A percentile compares a stretch with the other conserved stretches of the same genome.
These are phyloP conservation scores for Oryzias sinensis DNA, from an alignment of 2,797 vertebrate species.

Conservation along the genomic window DNA sequence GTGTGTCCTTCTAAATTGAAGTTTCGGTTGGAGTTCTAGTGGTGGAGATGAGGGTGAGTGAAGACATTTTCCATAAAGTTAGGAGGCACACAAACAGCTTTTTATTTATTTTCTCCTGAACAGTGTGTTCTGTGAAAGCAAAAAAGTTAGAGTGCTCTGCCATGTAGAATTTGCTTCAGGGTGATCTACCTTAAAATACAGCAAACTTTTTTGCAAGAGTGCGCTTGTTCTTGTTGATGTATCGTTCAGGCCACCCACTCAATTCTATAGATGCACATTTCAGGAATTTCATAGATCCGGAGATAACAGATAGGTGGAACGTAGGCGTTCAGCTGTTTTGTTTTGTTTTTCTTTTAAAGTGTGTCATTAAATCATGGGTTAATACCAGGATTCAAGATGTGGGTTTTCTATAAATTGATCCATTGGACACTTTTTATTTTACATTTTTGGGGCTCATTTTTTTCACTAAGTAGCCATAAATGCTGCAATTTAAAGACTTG, in stretches of 20 bases:
- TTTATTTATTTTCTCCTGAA: not conserved
- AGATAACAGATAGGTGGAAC: slow-evolving; percentile 15
- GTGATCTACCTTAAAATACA: slow-evolving; percentile 15
- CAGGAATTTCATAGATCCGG: slow-evolving; percentile 11
- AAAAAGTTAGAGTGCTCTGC: not conserved
- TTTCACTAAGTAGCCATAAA: not conserved
- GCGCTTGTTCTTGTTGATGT: slow-evolving; percentile 9
- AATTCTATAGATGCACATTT: not conserved
- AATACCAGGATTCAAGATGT: slow-evolving; percentile 17
- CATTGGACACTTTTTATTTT: not conserved
- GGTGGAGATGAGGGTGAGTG: slow-evolving; percentile 9
- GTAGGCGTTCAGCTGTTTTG: slow-evolving; percentile 2
- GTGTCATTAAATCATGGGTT: slow-evolving; percentile 13
- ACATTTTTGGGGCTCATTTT: not conserved
- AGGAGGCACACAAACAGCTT: slow-evolving; percentile 2
- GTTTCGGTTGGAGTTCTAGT: not conserved
- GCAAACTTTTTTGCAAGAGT: slow-evolving; percentile 23
- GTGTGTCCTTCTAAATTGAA: not conserved
- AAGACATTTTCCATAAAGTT: slow-evolving; percentile 4
- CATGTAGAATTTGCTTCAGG: slow-evolving; percentile 24
- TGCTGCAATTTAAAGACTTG: not conserved
- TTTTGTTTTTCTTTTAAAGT: slow-evolving; percentile 7
- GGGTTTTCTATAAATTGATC: slow-evolving; percentile 13
- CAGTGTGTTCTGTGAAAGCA: slow-evolving; percentile 2
- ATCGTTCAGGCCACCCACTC: slow-evolving; percentile 11